Conservation (phyloP, 2,888 invertebrate genomes). For the Thymelicus acteon region DNA sequence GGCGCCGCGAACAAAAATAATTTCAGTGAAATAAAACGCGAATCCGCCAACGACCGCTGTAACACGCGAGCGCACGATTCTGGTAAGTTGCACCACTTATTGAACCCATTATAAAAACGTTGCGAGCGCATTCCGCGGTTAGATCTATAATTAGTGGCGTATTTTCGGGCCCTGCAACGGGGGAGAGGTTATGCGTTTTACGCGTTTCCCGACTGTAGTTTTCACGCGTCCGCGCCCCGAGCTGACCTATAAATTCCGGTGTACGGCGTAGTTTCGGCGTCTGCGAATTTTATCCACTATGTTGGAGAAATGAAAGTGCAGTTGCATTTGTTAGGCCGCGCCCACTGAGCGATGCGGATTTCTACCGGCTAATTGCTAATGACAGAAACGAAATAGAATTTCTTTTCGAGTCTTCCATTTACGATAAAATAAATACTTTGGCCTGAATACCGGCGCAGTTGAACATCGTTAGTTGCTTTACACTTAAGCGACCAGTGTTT, state of each 20-base stretch:
- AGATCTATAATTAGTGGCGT: constrained; percentile 67
- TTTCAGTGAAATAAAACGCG: constrained; percentile 76
- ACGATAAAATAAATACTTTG: constrained; percentile 51
- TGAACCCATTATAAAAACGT: constrained; percentile 23
- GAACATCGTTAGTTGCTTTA: constrained; percentile 30
- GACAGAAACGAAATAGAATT: constrained; percentile 62
- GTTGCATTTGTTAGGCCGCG: constrained; percentile 44
- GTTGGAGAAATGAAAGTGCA: constrained; percentile 61
- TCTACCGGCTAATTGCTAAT: constrained; percentile 60
- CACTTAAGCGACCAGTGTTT: neutral
- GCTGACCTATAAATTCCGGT: constrained; percentile 42
- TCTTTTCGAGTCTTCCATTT: constrained; percentile 58
- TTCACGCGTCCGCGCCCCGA: constrained; percentile 39
- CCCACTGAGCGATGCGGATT: constrained; percentile 50
- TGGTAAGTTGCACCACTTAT: constrained; percentile 64
- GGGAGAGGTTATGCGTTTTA: constrained; percentile 62
- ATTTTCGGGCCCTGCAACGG: constrained; percentile 74
- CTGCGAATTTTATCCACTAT: constrained; percentile 44
- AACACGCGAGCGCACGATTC: constrained; percentile 79
- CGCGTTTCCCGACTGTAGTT: constrained; percentile 52
- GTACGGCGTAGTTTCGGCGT: constrained; percentile 40
- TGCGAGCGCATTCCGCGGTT: constrained; percentile 39
- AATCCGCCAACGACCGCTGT: constrained; percentile 65
- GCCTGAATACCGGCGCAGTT: constrained; percentile 66
- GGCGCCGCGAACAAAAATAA: constrained; percentile 69